Evolutionary conservation across 2,113 vertebrate species (phyloP).

Genomic region (Fregetta grallaria): DNA sequence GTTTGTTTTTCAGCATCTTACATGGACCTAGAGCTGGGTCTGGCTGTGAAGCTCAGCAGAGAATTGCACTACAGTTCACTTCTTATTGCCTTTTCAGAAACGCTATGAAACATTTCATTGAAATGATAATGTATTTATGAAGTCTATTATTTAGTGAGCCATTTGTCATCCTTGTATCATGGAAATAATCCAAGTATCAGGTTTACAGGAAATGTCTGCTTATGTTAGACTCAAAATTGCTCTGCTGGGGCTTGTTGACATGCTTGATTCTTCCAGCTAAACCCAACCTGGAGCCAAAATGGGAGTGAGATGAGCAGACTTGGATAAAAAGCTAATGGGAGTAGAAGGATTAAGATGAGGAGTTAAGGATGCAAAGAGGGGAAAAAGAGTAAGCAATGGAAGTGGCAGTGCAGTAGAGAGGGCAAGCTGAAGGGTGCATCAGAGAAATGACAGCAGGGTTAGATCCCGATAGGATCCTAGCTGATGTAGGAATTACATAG

Average conservation of each 20-base stretch:
- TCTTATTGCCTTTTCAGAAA: constrained; percentile 1
- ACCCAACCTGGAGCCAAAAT: background rate
- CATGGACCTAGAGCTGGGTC: background rate
- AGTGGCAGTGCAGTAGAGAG: background rate
- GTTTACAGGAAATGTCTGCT: background rate
- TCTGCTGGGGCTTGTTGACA: background rate
- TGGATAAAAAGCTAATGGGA: background rate
- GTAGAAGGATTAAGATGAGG: background rate
- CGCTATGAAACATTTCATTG: background rate
- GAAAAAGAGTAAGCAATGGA: background rate
- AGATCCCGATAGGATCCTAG: background rate
- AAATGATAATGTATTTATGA: constrained; percentile 13
- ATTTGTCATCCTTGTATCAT: background rate
- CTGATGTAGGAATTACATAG: background rate
- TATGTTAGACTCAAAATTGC: background rate
- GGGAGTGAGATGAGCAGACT: background rate
- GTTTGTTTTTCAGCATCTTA: background rate
- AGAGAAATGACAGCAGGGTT: background rate
- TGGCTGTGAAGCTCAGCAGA: background rate
- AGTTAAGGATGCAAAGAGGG: background rate
- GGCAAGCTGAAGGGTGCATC: background rate
- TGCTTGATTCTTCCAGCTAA: background rate
- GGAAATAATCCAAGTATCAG: background rate
- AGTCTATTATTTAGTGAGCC: constrained; percentile 1
- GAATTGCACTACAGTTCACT: background rate